phyloP scores from a whole-genome alignment of 2,888 invertebrate species.

The Cosmia trapezina region DNA sequence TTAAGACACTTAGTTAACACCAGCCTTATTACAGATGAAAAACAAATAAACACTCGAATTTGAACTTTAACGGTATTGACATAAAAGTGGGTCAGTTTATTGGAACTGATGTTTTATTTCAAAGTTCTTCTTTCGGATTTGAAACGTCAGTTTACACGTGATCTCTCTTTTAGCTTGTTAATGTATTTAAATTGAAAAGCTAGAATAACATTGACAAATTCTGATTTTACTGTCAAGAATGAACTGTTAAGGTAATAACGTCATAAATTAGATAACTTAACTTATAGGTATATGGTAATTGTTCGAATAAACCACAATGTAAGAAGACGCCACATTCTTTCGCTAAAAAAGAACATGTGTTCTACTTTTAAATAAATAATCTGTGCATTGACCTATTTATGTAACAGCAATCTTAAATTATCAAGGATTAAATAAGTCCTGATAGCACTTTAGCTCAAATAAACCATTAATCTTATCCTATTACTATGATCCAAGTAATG shows the following conservation, averaged over 20 bases:
- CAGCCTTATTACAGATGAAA: conserved; percentile 1
- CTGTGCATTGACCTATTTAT: conserved; percentile 1
- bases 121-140: conserved; percentile 40
- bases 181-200: conserved; percentile 12
- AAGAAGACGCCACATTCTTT: background rate
- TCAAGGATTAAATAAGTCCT: conserved; percentile 18
- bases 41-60: conserved; percentile 21
- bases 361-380: background rate
- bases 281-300: too few species aligned
- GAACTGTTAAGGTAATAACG: background rate
- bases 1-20: conserved; percentile 48
- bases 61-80: background rate
- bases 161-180: conserved; percentile 40
- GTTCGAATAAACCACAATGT: background rate
- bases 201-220: conserved; percentile 5
- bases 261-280: conserved; percentile 19
- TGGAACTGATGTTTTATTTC: background rate
- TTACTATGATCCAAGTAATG: conserved; percentile 34
- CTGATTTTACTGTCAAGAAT: conserved; percentile 5
- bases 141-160: conserved; percentile 47
- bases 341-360: too few species aligned
- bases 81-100: conserved; percentile 1
- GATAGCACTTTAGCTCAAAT: conserved; percentile 10
- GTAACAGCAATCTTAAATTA: background rate
- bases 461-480: conserved; percentile 28